These are phyloP conservation scores for Sebastes kiyomatsui DNA, from an alignment of 2,797 vertebrate species.

Conservation along the genomic window DNA sequence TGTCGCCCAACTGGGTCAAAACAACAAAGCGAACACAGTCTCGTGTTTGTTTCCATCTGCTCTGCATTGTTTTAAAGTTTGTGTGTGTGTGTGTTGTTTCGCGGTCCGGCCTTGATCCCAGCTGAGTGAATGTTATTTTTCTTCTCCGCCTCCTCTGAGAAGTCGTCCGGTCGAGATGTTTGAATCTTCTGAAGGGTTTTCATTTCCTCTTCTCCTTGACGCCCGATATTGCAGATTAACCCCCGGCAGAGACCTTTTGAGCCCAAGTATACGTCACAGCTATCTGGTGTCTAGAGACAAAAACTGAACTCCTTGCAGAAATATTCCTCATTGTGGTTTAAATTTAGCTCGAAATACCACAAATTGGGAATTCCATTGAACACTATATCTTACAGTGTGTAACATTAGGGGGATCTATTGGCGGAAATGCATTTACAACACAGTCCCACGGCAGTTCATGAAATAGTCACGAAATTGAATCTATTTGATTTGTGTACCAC, in stretches of 20 bases:
- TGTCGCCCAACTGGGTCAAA: slow-evolving; percentile 45
- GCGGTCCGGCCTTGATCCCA: slow-evolving; percentile 42
- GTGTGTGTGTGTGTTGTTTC: slow-evolving; percentile 12
- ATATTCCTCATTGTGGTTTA: background rate
- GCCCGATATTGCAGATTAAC: slow-evolving; percentile 30
- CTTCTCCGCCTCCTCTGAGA: slow-evolving; percentile 3
- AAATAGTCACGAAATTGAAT: too few species aligned
- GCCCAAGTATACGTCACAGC: slow-evolving; percentile 4
- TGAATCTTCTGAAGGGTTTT: slow-evolving; percentile 35
- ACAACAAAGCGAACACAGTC: slow-evolving; percentile 39
- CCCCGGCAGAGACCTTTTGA: slow-evolving; percentile 11
- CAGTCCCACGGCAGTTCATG: too few species aligned
- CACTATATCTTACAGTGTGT: too few species aligned
- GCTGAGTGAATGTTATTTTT: slow-evolving; percentile 40
- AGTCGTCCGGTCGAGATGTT: slow-evolving; percentile 20
- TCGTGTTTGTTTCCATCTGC: slow-evolving; percentile 54
- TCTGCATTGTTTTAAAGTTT: slow-evolving; percentile 22
- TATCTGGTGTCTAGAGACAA: slow-evolving; percentile 8
- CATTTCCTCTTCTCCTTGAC: slow-evolving; percentile 56
- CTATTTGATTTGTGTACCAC: too few species aligned
- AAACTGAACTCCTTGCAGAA: background rate
- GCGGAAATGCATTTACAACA: too few species aligned
- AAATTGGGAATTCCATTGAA: too few species aligned
- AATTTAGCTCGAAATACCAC: background rate
- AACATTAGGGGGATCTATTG: too few species aligned